Percentiles rank a stretch among this genome's conserved stretches.
Evolutionary conservation across 2,113 vertebrate species (phyloP).

Genomic region (Lepisosteus osseus): DNA sequence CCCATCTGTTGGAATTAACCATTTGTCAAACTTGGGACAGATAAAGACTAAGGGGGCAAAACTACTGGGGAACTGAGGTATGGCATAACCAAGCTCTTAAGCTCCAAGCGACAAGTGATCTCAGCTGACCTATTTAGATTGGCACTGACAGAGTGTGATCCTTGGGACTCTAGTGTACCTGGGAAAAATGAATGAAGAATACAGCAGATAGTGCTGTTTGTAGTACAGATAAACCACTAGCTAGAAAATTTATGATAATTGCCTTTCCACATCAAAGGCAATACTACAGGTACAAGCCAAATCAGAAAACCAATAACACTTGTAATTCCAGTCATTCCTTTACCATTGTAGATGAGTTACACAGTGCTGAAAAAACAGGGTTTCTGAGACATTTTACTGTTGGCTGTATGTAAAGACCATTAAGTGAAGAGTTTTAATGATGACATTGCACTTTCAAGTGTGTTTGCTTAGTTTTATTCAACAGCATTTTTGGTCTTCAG

Average conservation of each 20-base stretch:
- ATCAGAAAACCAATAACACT: not conserved
- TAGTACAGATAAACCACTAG: not conserved
- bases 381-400: not conserved
- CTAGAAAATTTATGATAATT: not conserved
- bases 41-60: not conserved
- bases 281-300: not conserved
- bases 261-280: not conserved
- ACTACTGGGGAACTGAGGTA: not conserved
- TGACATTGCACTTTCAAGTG: too few relatives aligned
- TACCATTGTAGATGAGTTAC: not conserved
- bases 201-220: not conserved
- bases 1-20: conserved; percentile 9
- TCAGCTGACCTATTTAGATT: conserved; percentile 16
- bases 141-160: not conserved
- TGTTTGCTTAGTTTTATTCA: not conserved
- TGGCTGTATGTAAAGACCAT: not conserved
- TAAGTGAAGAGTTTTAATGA: not conserved
- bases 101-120: not conserved
- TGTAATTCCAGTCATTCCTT: not conserved
- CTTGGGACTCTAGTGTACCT: not conserved
- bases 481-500: not conserved
- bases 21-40: not conserved
- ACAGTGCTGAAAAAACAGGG: not conserved
- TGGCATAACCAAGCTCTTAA: not conserved
- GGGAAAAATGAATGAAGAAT: not conserved